Base-by-base conservation (phyloP, 2,797 vertebrate genomes). In the Cryptoblepharus egeriae region DNA sequence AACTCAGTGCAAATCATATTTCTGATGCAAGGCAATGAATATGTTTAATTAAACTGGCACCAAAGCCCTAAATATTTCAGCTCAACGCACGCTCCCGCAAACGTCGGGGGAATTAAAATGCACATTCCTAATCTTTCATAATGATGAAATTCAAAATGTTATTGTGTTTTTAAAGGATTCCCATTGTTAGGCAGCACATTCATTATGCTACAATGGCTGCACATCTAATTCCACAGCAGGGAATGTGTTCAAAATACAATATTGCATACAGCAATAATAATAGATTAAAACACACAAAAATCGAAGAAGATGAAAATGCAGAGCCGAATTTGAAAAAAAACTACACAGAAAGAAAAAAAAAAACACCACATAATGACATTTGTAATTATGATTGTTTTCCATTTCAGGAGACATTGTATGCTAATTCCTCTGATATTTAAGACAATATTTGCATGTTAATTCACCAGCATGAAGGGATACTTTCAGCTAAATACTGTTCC, bases 141-240 rank as follows among this genome's bases (percentile, higher is more conserved):
- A 93, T 89, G 90, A 92, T 80, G 77, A 90, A 93, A 91, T 88
- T 91, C 71, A 88, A 89, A 89, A 88, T 85, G 49, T 85, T 92
- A 90, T 85, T 93, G 64, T 83, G 82, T 92, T 93, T 93, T 88
- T 85, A 81, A 94, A 80, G 42, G 28, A 88, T 90, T 86, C 69
- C 85, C 75, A 93, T 93, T 91, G 80, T 92, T 89, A 87, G 85
- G 88, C 60, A 90, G 85, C 75, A 83, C 58, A 81, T 92, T 92
- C 88, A 91, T 93, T 92, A 78, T 86, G 85, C 90, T 63, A 89
- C 82, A 90, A 83, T 92, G 89, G 87, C 58, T 91, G 72, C 77
- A 84, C 65, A 70, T 90, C 88, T 87, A 92, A 94, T 93, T 91
- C 79, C 87, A 79, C 89, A 94, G 90, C 82, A 92, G 91, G 87